Conservation (phyloP, 2,888 invertebrate species). For the Autographa gamma region DNA sequence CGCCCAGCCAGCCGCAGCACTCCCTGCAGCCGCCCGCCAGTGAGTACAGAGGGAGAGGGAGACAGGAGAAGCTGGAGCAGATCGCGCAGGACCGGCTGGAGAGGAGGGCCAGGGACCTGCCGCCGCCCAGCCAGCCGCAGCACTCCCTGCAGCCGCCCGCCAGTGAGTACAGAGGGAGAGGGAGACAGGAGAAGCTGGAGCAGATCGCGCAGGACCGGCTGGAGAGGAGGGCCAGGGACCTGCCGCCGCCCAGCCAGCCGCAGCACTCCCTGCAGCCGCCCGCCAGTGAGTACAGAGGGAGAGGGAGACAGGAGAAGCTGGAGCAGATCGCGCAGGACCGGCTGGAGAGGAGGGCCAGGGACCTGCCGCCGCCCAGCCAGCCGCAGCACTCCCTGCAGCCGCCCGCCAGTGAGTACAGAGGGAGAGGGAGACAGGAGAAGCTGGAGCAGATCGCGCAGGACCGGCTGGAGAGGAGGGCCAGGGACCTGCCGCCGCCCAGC, state of each 20-base stretch:
- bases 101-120: constrained; percentile 81
- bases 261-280: constrained; percentile 39
- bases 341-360: constrained; percentile 89
- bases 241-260: constrained; percentile 41
- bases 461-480: constrained; percentile 90
- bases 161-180: constrained; percentile 18
- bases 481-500: constrained; percentile 63
- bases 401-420: constrained; percentile 27
- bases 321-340: constrained; percentile 96
- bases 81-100: constrained; percentile 96
- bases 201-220: constrained; percentile 96
- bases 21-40: constrained; percentile 38
- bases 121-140: constrained; percentile 38
- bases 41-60: constrained; percentile 73
- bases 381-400: constrained; percentile 36
- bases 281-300: constrained; percentile 21
- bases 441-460: constrained; percentile 96
- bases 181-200: constrained; percentile 92
- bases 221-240: constrained; percentile 88
- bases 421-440: constrained; percentile 90
- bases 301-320: constrained; percentile 91
- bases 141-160: constrained; percentile 36
- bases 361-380: constrained; percentile 55
- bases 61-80: constrained; percentile 92
- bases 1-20: constrained; percentile 37